phyloP scores from a whole-genome alignment of 2,113 vertebrate species.

The Lagopus leucura region DNA sequence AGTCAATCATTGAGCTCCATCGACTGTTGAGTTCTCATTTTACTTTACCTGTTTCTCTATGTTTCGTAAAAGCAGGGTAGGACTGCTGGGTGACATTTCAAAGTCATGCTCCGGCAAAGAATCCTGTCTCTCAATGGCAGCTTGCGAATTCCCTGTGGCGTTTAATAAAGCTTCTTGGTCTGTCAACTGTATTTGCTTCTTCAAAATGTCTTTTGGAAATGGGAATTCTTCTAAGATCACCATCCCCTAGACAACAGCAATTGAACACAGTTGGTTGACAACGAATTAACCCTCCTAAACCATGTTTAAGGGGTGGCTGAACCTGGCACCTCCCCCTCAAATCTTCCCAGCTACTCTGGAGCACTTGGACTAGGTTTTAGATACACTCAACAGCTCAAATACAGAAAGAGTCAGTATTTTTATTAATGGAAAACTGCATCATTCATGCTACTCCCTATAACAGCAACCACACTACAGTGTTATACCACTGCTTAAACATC shows the following conservation, averaged over 20 bases:
- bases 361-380: neutral
- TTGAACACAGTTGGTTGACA: slow-evolving; percentile 69
- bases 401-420: neutral
- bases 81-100: slow-evolving; percentile 91
- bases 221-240: slow-evolving; percentile 88
- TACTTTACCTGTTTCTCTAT: slow-evolving; percentile 95
- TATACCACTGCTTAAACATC: neutral
- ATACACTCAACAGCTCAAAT: neutral
- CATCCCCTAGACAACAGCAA: slow-evolving; percentile 81
- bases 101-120: slow-evolving; percentile 81
- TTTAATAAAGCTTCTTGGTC: slow-evolving; percentile 82
- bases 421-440: neutral
- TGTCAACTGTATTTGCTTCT: slow-evolving; percentile 83
- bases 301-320: slow-evolving; percentile 28
- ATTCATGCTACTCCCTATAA: neutral
- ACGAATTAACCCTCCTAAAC: slow-evolving; percentile 54
- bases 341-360: neutral
- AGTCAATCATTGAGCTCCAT: neutral
- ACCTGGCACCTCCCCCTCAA: slow-evolving; percentile 8
- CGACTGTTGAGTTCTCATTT: neutral
- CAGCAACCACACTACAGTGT: neutral
- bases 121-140: slow-evolving; percentile 74
- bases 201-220: slow-evolving; percentile 83
- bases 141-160: slow-evolving; percentile 72
- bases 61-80: slow-evolving; percentile 90